phyloP scores from a whole-genome alignment of 2,797 vertebrate genomes.

The Simalia tracyae region DNA sequence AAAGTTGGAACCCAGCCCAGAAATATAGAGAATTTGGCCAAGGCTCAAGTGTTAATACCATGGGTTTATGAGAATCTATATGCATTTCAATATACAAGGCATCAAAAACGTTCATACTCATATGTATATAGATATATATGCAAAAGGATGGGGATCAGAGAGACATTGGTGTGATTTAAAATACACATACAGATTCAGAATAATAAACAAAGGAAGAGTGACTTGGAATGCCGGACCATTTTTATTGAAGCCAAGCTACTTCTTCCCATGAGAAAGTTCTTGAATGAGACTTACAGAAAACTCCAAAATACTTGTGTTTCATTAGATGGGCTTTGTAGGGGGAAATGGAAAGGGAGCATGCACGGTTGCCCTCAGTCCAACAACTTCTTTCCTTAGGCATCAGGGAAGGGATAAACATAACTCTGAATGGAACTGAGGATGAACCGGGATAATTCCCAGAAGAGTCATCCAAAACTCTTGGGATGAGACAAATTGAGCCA shows the following conservation, averaged over 20 bases:
- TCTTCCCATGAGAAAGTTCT: conserved; percentile 67
- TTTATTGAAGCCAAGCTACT: conserved; percentile 11
- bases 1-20: not conserved
- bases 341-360: not conserved
- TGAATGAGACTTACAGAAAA: conserved; percentile 9
- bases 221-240: not conserved
- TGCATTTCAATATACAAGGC: rapidly evolving
- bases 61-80: not conserved
- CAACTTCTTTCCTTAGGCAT: conserved; percentile 19
- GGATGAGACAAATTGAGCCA: not conserved
- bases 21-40: not conserved
- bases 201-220: conserved; percentile 21
- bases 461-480: rapidly evolving
- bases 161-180: conserved; percentile 31
- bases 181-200: conserved; percentile 25
- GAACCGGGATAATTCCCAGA: conserved; percentile 8
- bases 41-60: not conserved
- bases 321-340: conserved; percentile 15
- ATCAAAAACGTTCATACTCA: not conserved
- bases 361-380: not conserved
- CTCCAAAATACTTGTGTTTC: conserved; percentile 28
- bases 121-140: not conserved
- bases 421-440: not conserved
- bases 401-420: conserved; percentile 30
- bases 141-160: not conserved